A percentile compares a stretch with the other conserved stretches of the same genome.
Evolutionary conservation across 1,140 invertebrate genomes (phyloP).

Genomic region (Hyposmocoma kahamanoa): DNA sequence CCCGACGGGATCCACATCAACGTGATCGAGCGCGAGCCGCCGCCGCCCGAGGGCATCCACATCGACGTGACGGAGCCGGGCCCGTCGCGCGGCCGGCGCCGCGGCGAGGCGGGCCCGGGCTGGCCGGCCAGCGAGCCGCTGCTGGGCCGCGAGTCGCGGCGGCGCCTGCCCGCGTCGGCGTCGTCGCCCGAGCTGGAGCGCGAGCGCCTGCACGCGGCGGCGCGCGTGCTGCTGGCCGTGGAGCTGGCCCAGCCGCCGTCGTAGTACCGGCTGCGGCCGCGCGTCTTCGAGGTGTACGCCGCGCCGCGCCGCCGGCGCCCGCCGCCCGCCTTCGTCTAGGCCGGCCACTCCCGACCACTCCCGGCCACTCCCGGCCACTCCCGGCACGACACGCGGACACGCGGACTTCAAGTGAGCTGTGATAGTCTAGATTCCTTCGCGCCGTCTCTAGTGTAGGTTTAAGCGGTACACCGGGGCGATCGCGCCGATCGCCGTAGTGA

Average conservation of each 20-base stretch:
- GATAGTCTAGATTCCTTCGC: slow-evolving; percentile 58
- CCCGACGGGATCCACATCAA: no score
- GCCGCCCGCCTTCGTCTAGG: slow-evolving; percentile 22
- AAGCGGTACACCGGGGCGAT: slow-evolving; percentile 36
- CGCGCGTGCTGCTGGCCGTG: slow-evolving; percentile 59
- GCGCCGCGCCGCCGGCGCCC: slow-evolving; percentile 30
- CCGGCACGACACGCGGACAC: slow-evolving; percentile 13
- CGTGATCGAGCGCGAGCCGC: slow-evolving; percentile 19
- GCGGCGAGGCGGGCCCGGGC: slow-evolving; percentile 31
- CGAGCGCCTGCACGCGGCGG: slow-evolving; percentile 56
- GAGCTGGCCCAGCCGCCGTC: slow-evolving; percentile 55
- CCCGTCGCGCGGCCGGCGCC: no score
- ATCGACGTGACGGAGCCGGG: no score
- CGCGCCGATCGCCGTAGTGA: slow-evolving; percentile 30
- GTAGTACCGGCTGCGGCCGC: slow-evolving; percentile 70
- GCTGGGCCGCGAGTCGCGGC: slow-evolving; percentile 52
- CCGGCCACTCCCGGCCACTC: slow-evolving; percentile 26
- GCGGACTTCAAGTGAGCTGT: slow-evolving; percentile 62
- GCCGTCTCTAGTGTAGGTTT: slow-evolving; percentile 47
- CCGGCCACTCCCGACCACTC: slow-evolving; percentile 27
- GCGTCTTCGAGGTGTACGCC: slow-evolving; percentile 65
- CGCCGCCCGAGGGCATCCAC: no score
- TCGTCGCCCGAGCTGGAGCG: slow-evolving; percentile 71
- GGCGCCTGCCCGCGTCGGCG: slow-evolving; percentile 26
- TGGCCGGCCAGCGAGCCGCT: slow-evolving; percentile 63